Evolutionary conservation across 2,888 invertebrate species (phyloP).

Genomic region (Andrena chrysosceles): DNA sequence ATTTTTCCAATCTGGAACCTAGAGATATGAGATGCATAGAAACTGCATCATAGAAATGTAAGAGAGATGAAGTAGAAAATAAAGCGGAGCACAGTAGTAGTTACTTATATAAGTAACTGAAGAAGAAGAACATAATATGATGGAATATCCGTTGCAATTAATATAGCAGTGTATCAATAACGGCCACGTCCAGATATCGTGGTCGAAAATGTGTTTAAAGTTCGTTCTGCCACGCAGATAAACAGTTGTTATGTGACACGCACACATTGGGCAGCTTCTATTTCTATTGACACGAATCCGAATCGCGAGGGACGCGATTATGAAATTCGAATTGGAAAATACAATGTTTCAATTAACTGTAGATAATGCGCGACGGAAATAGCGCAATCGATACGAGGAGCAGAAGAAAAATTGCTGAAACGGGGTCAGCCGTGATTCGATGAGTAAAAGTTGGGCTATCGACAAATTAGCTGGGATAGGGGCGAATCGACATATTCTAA

Average conservation of each 20-base stretch:
- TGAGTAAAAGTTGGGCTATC: conserved; percentile 14
- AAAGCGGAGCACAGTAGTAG: no score
- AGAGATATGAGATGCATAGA: no score
- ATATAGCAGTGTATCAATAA: background rate
- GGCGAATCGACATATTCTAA: background rate
- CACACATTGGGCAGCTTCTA: background rate
- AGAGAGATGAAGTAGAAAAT: no score
- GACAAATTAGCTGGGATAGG: conserved; percentile 33
- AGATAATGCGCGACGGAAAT: conserved; percentile 40
- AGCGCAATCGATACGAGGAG: conserved; percentile 32
- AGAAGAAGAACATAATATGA: background rate
- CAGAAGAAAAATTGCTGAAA: conserved; percentile 28
- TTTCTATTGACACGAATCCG: background rate
- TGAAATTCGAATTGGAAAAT: conserved; percentile 12
- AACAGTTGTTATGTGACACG: background rate
- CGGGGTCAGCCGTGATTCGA: conserved; percentile 31
- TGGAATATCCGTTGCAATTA: background rate
- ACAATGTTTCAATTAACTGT: conserved; percentile 28
- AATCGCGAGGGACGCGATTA: background rate
- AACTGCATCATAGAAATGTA: no score
- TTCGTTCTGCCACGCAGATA: background rate
- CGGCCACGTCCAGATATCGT: background rate
- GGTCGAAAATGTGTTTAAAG: conserved; percentile 2
- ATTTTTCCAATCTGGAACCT: no score
- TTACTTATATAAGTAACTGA: no score